These are phyloP conservation scores for Malacoctenus gilli DNA, from an alignment of 2,797 vertebrate genomes.

Conservation along the genomic window DNA sequence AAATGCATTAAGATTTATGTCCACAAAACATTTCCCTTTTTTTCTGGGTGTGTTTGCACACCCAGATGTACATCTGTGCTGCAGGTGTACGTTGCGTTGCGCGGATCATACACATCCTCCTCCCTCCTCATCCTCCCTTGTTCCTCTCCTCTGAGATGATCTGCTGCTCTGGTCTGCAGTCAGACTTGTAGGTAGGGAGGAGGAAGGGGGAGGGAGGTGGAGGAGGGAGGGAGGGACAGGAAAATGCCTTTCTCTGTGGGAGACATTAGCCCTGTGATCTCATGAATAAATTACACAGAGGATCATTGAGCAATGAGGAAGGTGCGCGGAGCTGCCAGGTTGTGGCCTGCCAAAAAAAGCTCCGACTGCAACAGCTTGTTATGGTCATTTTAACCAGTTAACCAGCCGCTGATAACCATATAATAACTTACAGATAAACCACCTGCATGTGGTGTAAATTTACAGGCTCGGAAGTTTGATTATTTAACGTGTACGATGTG, in stretches of 20 bases:
- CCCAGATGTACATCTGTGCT: too few species aligned
- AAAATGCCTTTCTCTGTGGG: conserved; percentile 75
- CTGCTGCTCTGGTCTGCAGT: conserved; percentile 65
- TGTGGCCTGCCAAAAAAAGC: conserved; percentile 31
- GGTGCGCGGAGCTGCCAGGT: conserved; percentile 68
- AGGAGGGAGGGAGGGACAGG: conserved; percentile 54
- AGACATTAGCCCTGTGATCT: conserved; percentile 81
- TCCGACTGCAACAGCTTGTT: neutral
- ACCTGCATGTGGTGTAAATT: too few species aligned
- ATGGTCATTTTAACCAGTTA: neutral
- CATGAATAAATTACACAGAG: conserved; percentile 82
- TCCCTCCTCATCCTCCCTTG: neutral
- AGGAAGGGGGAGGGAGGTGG: conserved; percentile 24
- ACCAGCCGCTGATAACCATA: too few species aligned
- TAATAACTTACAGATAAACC: too few species aligned
- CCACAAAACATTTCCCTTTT: too few species aligned
- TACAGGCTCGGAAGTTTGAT: too few species aligned
- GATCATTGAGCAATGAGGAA: conserved; percentile 81
- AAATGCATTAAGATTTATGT: too few species aligned
- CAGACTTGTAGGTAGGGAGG: conserved; percentile 29
- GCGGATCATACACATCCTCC: conserved; percentile 7
- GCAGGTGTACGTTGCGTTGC: conserved; percentile 35
- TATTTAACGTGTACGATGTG: neutral
- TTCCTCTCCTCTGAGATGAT: conserved; percentile 34
- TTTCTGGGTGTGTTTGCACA: too few species aligned